phyloP scores from a whole-genome alignment of 2,888 invertebrate genomes.

The Rhagonycha fulva region DNA sequence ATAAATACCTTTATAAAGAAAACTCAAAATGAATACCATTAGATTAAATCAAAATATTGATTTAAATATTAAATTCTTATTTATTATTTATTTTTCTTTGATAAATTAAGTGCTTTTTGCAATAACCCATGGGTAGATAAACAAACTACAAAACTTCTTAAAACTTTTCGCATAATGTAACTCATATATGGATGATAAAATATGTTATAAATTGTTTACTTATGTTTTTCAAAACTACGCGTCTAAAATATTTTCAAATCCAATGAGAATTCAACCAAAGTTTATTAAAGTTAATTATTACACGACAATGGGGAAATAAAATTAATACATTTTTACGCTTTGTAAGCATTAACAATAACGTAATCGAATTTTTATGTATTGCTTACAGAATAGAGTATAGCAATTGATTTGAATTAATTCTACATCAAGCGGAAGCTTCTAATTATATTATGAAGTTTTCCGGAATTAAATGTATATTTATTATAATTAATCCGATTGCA shows the following conservation, averaged over 20 bases:
- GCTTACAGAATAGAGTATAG: slow-evolving; percentile 15
- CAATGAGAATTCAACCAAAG: neutral
- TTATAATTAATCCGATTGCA: neutral
- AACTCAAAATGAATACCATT: neutral
- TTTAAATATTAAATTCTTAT: neutral
- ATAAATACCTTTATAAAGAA: neutral
- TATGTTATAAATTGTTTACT: neutral
- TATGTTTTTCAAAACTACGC: neutral
- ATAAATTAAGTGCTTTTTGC: neutral
- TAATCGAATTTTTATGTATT: slow-evolving; percentile 35
- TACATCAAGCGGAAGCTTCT: slow-evolving; percentile 23
- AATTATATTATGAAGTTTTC: slow-evolving; percentile 23
- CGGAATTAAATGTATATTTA: neutral
- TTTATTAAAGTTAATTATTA: neutral
- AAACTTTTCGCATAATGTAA: neutral
- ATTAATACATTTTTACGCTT: slow-evolving; percentile 32
- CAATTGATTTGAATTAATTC: slow-evolving; percentile 26
- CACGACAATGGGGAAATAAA: slow-evolving; percentile 14
- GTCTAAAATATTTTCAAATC: neutral
- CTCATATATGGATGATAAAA: neutral
- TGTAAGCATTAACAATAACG: slow-evolving; percentile 34
- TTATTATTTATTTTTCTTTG: neutral
- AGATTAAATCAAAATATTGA: neutral
- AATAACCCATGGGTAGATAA: neutral
- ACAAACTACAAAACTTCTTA: neutral